These are phyloP conservation scores for Mystacides longicornis DNA, from an alignment of 2,888 invertebrate genomes.

Conservation along the genomic window DNA sequence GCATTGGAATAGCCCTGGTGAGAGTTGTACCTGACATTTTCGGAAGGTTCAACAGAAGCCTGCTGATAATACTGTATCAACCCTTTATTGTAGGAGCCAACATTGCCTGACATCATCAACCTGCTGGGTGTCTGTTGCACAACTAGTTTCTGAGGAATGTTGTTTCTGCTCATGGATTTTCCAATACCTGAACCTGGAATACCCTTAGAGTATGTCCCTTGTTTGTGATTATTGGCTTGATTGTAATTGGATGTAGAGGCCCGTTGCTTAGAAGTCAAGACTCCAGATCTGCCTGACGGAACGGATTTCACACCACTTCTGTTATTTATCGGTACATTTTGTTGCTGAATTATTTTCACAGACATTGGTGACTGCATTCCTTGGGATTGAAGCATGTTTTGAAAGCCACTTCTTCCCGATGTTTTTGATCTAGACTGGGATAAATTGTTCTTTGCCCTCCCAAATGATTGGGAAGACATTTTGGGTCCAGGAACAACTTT, in stretches of 20 bases:
- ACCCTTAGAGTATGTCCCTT: slow-evolving; percentile 30
- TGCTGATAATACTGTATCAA: slow-evolving; percentile 13
- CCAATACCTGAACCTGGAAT: slow-evolving; percentile 24
- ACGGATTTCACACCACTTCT: slow-evolving; percentile 42
- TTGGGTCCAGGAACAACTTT: slow-evolving; percentile 46
- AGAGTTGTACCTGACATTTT: slow-evolving; percentile 6
- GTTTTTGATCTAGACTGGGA: slow-evolving; percentile 10
- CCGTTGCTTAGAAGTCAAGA: slow-evolving; percentile 29
- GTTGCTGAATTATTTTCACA: slow-evolving; percentile 49
- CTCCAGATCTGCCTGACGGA: slow-evolving; percentile 31
- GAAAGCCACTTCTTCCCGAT: slow-evolving; percentile 10
- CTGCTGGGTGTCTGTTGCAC: slow-evolving; percentile 42
- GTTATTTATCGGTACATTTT: slow-evolving; percentile 25
- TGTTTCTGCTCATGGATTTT: slow-evolving; percentile 12
- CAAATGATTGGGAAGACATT: slow-evolving; percentile 38
- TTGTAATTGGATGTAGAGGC: slow-evolving; percentile 27
- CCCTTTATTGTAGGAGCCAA: slow-evolving; percentile 10
- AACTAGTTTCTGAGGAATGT: slow-evolving; percentile 35
- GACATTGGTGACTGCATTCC: slow-evolving; percentile 32
- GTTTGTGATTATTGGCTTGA: slow-evolving; percentile 35
- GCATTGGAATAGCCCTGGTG: slow-evolving; percentile 6
- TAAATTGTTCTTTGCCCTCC: slow-evolving; percentile 15
- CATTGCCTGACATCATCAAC: slow-evolving; percentile 35
- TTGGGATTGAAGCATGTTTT: slow-evolving; percentile 15
- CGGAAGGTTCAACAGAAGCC: slow-evolving; percentile 5